Evolutionary conservation across 2,888 invertebrate species (phyloP).

Genomic region (Empis stercorea): DNA sequence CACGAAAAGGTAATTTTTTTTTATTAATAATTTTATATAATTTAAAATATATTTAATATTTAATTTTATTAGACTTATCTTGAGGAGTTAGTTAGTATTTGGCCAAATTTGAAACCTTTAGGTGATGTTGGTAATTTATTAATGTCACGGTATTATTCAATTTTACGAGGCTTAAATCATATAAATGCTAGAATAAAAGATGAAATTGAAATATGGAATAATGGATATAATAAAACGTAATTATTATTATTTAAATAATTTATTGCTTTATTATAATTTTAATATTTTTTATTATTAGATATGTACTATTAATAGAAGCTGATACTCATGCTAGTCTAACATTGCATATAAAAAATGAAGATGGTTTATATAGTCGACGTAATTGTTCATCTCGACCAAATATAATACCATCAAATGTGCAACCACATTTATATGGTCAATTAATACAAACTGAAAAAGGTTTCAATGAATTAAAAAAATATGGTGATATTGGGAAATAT

Average conservation of each 20-base stretch:
- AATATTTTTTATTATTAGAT: slow-evolving; percentile 38
- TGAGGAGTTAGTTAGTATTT: slow-evolving; percentile 60
- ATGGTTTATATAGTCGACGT: slow-evolving; percentile 59
- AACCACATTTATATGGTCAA: slow-evolving; percentile 75
- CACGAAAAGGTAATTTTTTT: slow-evolving; percentile 58
- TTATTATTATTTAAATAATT: background rate
- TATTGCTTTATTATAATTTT: slow-evolving; percentile 5
- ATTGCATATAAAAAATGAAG: slow-evolving; percentile 65
- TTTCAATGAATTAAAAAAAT: slow-evolving; percentile 28
- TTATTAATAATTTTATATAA: background rate
- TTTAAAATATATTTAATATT: background rate
- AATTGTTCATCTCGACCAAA: slow-evolving; percentile 46
- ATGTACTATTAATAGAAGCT: slow-evolving; percentile 81
- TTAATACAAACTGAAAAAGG: slow-evolving; percentile 54
- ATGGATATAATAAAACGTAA: slow-evolving; percentile 56
- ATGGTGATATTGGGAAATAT: slow-evolving; percentile 26
- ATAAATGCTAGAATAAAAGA: slow-evolving; percentile 51
- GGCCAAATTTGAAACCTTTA: slow-evolving; percentile 52
- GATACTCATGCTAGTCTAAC: slow-evolving; percentile 79
- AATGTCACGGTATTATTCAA: slow-evolving; percentile 61
- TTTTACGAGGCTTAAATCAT: slow-evolving; percentile 54
- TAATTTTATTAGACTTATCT: slow-evolving; percentile 46
- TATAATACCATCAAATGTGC: slow-evolving; percentile 37
- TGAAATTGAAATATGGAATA: slow-evolving; percentile 69
- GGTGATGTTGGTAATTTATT: slow-evolving; percentile 70